These are phyloP conservation scores for Dendroctonus valens DNA, from an alignment of 1,140 invertebrate genomes.

Conservation along the genomic window DNA sequence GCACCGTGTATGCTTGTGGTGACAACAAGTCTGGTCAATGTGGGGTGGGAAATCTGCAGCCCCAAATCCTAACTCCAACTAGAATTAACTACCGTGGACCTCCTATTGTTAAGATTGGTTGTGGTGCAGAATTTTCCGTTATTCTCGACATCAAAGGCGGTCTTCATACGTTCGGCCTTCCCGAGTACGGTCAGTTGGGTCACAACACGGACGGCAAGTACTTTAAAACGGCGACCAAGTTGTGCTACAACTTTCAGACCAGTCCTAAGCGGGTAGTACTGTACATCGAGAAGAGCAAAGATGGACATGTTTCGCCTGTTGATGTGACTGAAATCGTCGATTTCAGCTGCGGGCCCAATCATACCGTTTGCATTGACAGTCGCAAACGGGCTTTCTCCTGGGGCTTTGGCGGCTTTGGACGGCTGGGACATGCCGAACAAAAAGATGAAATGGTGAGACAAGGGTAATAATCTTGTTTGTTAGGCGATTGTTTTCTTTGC, in stretches of 20 bases:
- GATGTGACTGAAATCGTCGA: constrained; percentile 86
- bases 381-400: constrained; percentile 86
- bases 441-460: constrained; percentile 75
- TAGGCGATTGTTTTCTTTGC: neutral
- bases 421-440: constrained; percentile 87
- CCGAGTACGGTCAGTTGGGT: constrained; percentile 88
- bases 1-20: constrained; percentile 82
- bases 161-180: constrained; percentile 87
- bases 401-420: constrained; percentile 93
- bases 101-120: constrained; percentile 64
- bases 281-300: constrained; percentile 86
- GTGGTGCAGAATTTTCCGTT: constrained; percentile 89
- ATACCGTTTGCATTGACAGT: constrained; percentile 85
- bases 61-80: constrained; percentile 67
- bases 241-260: constrained; percentile 82
- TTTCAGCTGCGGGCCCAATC: constrained; percentile 87
- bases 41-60: constrained; percentile 75
- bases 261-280: constrained; percentile 79
- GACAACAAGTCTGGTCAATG: constrained; percentile 91
- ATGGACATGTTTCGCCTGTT: constrained; percentile 79
- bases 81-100: constrained; percentile 64
- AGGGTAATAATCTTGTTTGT: neutral
- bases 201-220: constrained; percentile 94
- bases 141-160: constrained; percentile 86
- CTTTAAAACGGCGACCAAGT: constrained; percentile 84